Percentiles rank a stretch among this genome's conserved stretches.
Conservation (phyloP, 2,113 vertebrate species). For the Actenoides hombroni region DNA sequence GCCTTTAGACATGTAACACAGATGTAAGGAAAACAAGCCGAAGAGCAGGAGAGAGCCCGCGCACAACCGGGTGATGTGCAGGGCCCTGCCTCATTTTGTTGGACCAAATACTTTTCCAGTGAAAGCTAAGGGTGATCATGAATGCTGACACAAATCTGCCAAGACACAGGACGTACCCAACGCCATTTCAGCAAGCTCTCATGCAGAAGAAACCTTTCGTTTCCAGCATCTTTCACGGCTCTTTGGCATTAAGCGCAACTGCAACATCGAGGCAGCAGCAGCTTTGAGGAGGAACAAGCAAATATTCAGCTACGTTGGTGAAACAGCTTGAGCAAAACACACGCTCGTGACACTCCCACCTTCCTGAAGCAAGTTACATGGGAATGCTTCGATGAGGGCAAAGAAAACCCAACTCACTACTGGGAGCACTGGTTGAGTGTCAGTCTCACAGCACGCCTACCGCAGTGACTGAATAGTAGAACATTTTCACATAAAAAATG, state of each 20-base stretch:
- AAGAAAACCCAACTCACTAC: neutral
- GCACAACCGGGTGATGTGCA: neutral
- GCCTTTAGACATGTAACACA: neutral
- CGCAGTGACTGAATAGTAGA: neutral
- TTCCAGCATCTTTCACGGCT: neutral
- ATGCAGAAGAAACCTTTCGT: neutral
- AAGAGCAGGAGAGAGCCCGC: neutral
- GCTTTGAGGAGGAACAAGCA: neutral
- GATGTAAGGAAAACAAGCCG: neutral
- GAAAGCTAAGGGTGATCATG: neutral
- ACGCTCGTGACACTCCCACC: neutral
- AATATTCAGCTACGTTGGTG: neutral
- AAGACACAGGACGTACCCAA: fast-evolving
- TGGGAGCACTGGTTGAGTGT: neutral
- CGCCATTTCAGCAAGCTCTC: neutral
- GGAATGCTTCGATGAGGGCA: neutral
- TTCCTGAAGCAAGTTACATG: slow-evolving; percentile 7
- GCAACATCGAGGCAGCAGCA: neutral
- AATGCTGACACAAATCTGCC: neutral
- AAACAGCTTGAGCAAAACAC: slow-evolving; percentile 7
- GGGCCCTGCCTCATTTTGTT: neutral
- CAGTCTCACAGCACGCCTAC: neutral
- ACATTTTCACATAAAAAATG: neutral
- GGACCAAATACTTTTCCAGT: neutral
- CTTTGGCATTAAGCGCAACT: neutral